Percentiles rank a stretch among this genome's conserved stretches.
Evolutionary conservation across 2,797 vertebrate species (phyloP).

Genomic region (Protosalanx chinensis): DNA sequence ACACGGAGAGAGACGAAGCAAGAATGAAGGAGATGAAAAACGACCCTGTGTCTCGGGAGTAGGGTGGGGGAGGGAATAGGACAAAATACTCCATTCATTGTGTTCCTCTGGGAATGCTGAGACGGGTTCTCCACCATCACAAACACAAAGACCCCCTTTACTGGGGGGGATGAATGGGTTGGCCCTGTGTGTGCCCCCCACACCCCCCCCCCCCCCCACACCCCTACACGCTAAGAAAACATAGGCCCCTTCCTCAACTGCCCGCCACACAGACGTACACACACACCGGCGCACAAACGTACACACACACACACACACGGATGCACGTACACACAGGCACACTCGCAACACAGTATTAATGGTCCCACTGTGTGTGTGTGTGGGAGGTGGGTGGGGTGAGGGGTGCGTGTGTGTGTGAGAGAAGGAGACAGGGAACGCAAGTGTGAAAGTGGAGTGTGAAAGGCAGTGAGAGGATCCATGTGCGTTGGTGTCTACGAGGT

Average conservation of each 20-base stretch:
- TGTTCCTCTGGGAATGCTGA: slow-evolving; percentile 89
- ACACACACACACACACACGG: neutral
- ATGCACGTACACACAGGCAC: slow-evolving; percentile 6
- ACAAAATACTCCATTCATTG: slow-evolving; percentile 96
- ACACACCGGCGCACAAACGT: slow-evolving; percentile 3
- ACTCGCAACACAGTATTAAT: slow-evolving; percentile 53
- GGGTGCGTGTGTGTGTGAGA: slow-evolving; percentile 8
- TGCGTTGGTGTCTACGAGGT: neutral
- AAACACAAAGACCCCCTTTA: slow-evolving; percentile 92
- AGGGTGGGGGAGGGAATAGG: slow-evolving; percentile 35
- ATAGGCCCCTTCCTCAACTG: slow-evolving; percentile 83
- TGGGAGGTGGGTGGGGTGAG: slow-evolving; percentile 10
- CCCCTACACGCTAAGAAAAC: slow-evolving; percentile 82
- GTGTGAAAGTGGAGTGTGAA: neutral
- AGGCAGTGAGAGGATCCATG: neutral
- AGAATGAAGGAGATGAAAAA: slow-evolving; percentile 78
- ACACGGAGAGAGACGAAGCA: slow-evolving; percentile 28
- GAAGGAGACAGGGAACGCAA: neutral
- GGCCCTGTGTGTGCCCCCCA: slow-evolving; percentile 71
- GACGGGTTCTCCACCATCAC: slow-evolving; percentile 78
- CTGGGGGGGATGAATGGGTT: slow-evolving; percentile 84
- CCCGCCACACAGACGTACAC: slow-evolving; percentile 44
- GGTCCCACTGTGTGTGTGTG: slow-evolving; percentile 52
- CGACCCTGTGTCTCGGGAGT: slow-evolving; percentile 77
- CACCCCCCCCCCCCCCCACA: slow-evolving; percentile 66